A percentile compares a stretch with the other conserved stretches of the same genome.
These are phyloP conservation scores for Charanyca ferruginea DNA, from an alignment of 2,888 invertebrate species.

Conservation along the genomic window DNA sequence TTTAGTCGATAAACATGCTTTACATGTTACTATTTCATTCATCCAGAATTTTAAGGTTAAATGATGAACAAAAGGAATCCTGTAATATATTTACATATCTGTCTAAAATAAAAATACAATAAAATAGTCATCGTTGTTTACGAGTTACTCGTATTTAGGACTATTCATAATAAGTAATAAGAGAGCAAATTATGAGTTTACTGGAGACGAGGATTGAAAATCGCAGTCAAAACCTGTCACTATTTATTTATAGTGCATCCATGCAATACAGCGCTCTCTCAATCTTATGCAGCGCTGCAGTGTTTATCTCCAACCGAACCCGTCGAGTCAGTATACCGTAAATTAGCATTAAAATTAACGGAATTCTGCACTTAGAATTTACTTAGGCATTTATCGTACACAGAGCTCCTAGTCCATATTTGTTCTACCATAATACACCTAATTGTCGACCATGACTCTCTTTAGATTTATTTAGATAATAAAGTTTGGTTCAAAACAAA, in stretches of 20 bases:
- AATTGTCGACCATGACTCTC: conserved; percentile 1
- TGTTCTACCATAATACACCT: conserved; percentile 16
- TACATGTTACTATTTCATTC: background rate
- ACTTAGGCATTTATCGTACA: conserved; percentile 25
- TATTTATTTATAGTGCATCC: background rate
- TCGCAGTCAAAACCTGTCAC: background rate
- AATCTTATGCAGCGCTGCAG: conserved; percentile 7
- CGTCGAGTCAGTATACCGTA: background rate
- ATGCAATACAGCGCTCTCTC: conserved; percentile 13
- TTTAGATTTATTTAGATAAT: too few species aligned
- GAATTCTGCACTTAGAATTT: conserved; percentile 6
- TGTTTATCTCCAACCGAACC: conserved; percentile 11
- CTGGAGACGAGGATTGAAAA: background rate
- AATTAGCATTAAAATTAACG: conserved; percentile 6
- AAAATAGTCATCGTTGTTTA: background rate
- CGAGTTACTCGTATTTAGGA: background rate
- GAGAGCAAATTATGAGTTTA: background rate
- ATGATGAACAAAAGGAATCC: background rate
- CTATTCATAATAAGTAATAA: background rate
- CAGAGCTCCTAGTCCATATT: conserved; percentile 15
- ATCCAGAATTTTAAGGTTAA: background rate
- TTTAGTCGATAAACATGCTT: background rate
- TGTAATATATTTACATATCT: too few species aligned
- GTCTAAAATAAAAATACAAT: background rate
- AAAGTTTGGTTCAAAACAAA: conserved; percentile 1